Conservation (phyloP, 2,113 vertebrate species). For the Lamprologus lemairii region DNA sequence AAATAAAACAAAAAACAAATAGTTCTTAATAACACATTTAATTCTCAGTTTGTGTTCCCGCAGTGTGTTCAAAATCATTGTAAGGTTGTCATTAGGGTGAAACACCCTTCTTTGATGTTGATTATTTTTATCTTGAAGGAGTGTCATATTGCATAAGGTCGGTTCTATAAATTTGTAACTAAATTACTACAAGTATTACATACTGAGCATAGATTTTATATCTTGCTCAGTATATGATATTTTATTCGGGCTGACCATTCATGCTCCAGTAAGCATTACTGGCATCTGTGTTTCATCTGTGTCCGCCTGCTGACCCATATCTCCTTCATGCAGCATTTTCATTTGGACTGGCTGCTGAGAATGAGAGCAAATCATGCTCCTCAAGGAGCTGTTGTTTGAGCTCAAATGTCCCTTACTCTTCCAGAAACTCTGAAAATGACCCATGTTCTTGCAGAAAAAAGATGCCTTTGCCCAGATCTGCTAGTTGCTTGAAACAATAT, state of each 20-base stretch:
- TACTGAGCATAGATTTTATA: not conserved
- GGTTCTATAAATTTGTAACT: not conserved
- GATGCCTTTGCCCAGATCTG: not conserved
- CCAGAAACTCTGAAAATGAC: not conserved
- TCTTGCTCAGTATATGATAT: not conserved
- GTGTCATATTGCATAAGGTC: not conserved
- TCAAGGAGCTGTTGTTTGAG: not conserved
- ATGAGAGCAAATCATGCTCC: not conserved
- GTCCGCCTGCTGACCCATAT: not conserved
- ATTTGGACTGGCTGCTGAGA: not conserved
- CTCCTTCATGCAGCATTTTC: not conserved
- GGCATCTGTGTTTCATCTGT: conserved; percentile 20
- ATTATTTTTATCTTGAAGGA: not conserved
- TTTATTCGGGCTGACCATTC: not conserved
- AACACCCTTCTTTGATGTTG: not conserved
- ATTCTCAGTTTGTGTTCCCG: not conserved
- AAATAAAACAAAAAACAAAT: not conserved
- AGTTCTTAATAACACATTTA: not conserved
- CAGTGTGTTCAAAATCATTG: not conserved
- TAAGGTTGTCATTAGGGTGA: not conserved
- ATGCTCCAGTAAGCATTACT: conserved; percentile 17
- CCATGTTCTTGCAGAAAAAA: not conserved
- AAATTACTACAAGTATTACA: not conserved
- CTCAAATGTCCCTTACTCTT: not conserved
- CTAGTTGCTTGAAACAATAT: not conserved